Evolutionary conservation across 2,113 vertebrate species (phyloP), one percentile per base, ranked within the genome.

Genomic region (Ictalurus punctatus): DNA sequence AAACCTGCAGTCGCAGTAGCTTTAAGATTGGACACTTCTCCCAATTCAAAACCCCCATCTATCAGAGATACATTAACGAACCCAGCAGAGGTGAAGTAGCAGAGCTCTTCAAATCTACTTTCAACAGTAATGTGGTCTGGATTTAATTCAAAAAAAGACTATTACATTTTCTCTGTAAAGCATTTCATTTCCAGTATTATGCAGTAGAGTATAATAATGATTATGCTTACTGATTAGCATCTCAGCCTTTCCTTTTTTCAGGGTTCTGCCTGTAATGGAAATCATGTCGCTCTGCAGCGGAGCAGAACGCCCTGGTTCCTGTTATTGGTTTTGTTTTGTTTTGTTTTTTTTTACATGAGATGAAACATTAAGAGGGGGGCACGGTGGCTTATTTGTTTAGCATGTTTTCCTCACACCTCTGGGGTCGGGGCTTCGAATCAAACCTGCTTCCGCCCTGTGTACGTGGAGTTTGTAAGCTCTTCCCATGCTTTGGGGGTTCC

Each of bases 291-390:
- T 87, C n/a, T 78, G 71, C 37, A 61, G 54, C 16, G 59, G 14
- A 56, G 69, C 8, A 40, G 44, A 73, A 52, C 54, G 71, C 67
- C 21, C 34, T 59, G 82, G 25, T 78, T 40, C 56, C n/a, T 52
- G 37, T 52, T 74, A 40, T 34, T 34, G 81, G 17, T 69, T 48
- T 48, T 48, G 44, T 6, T 48, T 48, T 48, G 34, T 6, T 48
- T 34, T 44, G 7, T 52, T 27, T 6, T 48, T 34, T 44, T 13
- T 52, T 27, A 67, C 80, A 73, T n/a, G 9, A 23, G 56, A 6
- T 85, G 40, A 84, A 88, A 61, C 56, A 80, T 89, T 79, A 85
- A 56, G 13, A 56, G 48, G 48, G 9, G 8, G 2, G 9, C 48
- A 52, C 48, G 1, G 48, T 52, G 48, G 48, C 9, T 52, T 52